A percentile compares a stretch with the other conserved stretches of the same genome.
Evolutionary conservation across 2,888 invertebrate species (phyloP).

Genomic region (Drosophila leonis): DNA sequence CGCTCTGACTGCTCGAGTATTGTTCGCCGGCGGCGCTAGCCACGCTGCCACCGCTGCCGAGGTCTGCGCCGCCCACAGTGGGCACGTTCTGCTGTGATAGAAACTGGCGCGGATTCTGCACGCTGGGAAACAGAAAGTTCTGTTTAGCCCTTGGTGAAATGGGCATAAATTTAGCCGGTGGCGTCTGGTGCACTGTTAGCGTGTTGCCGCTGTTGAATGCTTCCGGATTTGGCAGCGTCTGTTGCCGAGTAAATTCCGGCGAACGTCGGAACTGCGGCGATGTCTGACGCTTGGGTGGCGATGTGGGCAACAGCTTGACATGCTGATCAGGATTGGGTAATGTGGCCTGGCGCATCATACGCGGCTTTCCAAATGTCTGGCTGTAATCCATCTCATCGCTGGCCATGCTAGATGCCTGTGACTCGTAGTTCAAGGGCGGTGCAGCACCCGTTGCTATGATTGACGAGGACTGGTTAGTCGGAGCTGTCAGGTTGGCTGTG

Average conservation of each 20-base stretch:
- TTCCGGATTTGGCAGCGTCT: conserved; percentile 84
- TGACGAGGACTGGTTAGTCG: conserved; percentile 23
- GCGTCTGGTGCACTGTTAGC: conserved; percentile 78
- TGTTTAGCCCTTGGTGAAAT: conserved; percentile 85
- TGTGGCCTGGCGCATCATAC: conserved; percentile 84
- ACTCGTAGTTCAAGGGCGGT: conserved; percentile 66
- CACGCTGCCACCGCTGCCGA: conserved; percentile 71
- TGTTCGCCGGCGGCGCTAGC: conserved; percentile 74
- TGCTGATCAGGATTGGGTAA: conserved; percentile 85
- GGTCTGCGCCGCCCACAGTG: conserved; percentile 78
- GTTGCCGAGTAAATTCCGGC: conserved; percentile 84
- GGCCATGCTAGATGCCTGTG: conserved; percentile 66
- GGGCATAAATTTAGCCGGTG: conserved; percentile 83
- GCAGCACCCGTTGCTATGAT: conserved; percentile 26
- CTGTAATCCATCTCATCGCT: conserved; percentile 75
- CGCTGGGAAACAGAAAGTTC: conserved; percentile 84
- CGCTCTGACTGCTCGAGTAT: conserved; percentile 84
- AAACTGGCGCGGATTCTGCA: conserved; percentile 83
- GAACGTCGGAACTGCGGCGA: conserved; percentile 85
- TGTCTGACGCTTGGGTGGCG: conserved; percentile 84
- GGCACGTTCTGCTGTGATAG: conserved; percentile 85
- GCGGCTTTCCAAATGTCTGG: conserved; percentile 69
- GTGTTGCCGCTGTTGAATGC: conserved; percentile 82
- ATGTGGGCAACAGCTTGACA: conserved; percentile 84
- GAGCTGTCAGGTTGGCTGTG: conserved; percentile 73